Evolutionary conservation across 2,113 vertebrate species (phyloP).

Genomic region (Syrmaticus mikado): DNA sequence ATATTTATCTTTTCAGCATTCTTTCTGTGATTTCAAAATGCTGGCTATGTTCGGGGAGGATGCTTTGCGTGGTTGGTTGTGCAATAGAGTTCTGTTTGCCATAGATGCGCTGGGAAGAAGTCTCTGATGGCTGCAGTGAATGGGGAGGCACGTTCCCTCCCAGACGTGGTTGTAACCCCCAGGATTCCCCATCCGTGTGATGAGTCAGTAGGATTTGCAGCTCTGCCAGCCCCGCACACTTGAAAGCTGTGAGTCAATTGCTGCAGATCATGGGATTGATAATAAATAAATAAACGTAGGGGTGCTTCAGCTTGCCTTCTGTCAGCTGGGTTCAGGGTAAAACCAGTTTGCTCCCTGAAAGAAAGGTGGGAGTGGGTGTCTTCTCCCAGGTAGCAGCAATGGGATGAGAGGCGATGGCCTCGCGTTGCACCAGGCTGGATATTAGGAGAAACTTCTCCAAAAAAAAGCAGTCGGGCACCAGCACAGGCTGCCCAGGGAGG

Average conservation of each 20-base stretch:
- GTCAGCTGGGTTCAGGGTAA: not conserved
- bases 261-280: not conserved
- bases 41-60: not conserved
- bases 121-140: not conserved
- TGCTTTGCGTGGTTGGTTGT: not conserved
- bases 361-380: too few species aligned
- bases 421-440: too few species aligned
- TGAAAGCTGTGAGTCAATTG: not conserved
- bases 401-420: too few species aligned
- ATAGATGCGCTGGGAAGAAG: not conserved
- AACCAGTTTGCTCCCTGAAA: too few species aligned
- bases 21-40: not conserved
- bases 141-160: not conserved
- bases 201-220: not conserved
- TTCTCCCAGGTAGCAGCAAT: too few species aligned
- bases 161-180: not conserved
- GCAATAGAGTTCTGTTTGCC: not conserved
- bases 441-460: too few species aligned
- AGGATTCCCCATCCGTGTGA: not conserved
- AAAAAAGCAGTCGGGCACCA: too few species aligned
- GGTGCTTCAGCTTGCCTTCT: not conserved
- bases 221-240: not conserved
- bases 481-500: too few species aligned
- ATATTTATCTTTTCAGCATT: constrained; percentile 54
- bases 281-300: rapidly evolving